Evolutionary conservation across 2,113 vertebrate species (phyloP).

Genomic region (Nipponia nippon): DNA sequence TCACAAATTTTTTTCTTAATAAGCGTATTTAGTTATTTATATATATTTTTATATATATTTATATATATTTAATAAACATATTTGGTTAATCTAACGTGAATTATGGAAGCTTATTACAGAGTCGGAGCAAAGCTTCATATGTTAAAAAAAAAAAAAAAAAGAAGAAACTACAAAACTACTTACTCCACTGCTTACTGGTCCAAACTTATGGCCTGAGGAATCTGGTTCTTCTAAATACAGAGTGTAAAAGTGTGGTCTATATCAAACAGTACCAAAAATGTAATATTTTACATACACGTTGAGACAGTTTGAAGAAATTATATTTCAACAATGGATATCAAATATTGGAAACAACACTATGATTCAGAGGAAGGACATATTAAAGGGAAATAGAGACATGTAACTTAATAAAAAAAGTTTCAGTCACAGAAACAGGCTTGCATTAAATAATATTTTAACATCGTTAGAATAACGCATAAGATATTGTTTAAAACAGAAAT

Average conservation of each 20-base stretch:
- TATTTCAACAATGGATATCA: conserved; percentile 62
- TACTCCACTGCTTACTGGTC: conserved; percentile 87
- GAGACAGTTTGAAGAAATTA: conserved; percentile 63
- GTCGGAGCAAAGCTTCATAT: background rate
- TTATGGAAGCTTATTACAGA: background rate
- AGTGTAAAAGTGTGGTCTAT: conserved; percentile 96
- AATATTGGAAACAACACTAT: background rate
- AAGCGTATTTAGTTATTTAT: background rate
- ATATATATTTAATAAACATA: background rate
- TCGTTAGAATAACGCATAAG: background rate
- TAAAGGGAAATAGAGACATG: background rate
- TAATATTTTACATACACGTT: conserved; percentile 80
- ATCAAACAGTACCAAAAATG: conserved; percentile 85
- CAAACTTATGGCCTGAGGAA: conserved; percentile 81
- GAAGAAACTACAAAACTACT: conserved; percentile 46
- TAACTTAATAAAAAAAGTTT: background rate
- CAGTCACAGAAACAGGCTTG: background rate
- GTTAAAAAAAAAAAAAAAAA: background rate
- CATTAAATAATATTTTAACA: background rate
- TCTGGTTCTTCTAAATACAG: conserved; percentile 97
- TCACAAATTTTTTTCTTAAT: background rate
- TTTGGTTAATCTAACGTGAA: background rate
- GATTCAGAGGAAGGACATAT: background rate
- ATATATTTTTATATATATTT: too few relatives aligned
- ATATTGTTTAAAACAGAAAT: background rate